Conservation (phyloP, 2,113 vertebrate genomes). For the Perccottus glenii region DNA sequence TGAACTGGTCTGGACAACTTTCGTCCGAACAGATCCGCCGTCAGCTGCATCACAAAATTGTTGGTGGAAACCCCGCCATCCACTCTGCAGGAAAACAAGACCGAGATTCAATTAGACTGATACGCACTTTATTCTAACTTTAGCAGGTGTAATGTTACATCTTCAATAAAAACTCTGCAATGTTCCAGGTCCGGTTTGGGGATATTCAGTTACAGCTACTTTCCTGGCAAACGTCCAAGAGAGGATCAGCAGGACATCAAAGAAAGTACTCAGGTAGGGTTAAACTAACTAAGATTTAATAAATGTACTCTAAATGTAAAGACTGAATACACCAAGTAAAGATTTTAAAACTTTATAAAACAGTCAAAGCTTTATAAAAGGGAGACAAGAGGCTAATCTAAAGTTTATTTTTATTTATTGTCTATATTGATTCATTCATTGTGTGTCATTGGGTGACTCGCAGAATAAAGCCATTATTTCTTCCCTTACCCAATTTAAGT, state of each 20-base stretch:
- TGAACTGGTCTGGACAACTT: constrained; percentile 82
- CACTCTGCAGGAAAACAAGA: constrained; percentile 76
- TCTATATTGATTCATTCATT: too few relatives aligned
- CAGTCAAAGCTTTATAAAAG: too few relatives aligned
- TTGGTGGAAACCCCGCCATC: constrained; percentile 95
- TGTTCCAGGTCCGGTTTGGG: constrained; percentile 21
- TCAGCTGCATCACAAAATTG: constrained; percentile 94
- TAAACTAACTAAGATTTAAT: not conserved
- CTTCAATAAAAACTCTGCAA: constrained; percentile 34
- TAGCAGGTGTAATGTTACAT: constrained; percentile 37
- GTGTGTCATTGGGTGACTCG: too few relatives aligned
- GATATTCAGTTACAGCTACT: constrained; percentile 9
- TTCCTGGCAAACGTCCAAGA: constrained; percentile 24
- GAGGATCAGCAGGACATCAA: not conserved
- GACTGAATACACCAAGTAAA: not conserved
- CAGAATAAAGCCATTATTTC: too few relatives aligned
- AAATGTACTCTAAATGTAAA: not conserved
- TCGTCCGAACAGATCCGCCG: constrained; percentile 87
- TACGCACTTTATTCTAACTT: constrained; percentile 29
- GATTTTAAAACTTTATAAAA: too few relatives aligned
- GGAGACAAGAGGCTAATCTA: too few relatives aligned
- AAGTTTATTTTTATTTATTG: too few relatives aligned
- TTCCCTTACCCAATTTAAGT: too few relatives aligned
- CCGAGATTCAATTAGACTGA: constrained; percentile 16
- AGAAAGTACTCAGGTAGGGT: not conserved